Conservation (phyloP, 2,113 vertebrate species). For the Ammospiza caudacuta region DNA sequence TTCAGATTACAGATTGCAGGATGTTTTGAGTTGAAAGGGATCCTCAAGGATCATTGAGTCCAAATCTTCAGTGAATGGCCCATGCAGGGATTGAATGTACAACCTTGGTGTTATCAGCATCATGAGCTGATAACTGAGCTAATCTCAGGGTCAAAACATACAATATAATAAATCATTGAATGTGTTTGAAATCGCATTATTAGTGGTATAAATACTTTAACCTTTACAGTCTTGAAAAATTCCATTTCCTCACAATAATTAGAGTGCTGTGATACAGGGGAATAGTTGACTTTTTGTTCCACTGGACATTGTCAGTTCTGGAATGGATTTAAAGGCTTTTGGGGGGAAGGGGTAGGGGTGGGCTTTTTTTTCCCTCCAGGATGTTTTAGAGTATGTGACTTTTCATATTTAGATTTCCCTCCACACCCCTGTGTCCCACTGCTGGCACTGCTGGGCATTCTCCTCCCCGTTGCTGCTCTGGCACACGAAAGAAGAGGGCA, state of each 20-base stretch:
- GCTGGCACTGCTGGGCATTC: not conserved
- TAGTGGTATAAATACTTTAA: not conserved
- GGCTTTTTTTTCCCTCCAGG: no score
- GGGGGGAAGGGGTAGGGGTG: rapidly evolving
- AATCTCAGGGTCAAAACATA: not conserved
- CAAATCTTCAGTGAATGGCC: not conserved
- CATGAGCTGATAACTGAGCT: not conserved
- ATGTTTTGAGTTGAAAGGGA: not conserved
- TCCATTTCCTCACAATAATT: not conserved
- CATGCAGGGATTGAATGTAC: not conserved
- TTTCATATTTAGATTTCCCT: not conserved
- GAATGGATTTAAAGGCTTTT: not conserved
- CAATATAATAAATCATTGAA: not conserved
- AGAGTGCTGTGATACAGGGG: not conserved
- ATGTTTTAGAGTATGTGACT: not conserved
- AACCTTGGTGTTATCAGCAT: not conserved
- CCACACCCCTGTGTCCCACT: not conserved
- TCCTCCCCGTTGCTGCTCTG: not conserved
- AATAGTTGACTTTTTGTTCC: not conserved
- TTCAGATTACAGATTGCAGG: not conserved
- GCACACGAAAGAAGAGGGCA: not conserved
- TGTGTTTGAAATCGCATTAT: not conserved
- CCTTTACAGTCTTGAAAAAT: not conserved
- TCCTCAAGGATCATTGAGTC: not conserved
- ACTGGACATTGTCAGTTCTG: not conserved